Base-by-base conservation (phyloP, 2,888 invertebrate species). In the Tinea trinotella region DNA sequence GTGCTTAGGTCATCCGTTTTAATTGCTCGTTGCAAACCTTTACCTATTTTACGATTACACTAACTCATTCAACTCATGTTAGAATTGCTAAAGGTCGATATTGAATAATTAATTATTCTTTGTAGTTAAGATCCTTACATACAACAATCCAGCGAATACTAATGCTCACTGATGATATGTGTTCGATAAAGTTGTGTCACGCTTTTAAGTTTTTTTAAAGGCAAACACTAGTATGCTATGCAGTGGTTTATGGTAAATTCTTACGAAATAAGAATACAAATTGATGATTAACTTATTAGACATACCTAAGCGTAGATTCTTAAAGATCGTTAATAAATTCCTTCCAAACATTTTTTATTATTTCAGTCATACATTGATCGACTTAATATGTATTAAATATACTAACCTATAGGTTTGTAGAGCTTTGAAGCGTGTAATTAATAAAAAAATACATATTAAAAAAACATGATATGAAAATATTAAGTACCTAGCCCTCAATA, bases 151-250 rank as follows among this genome's bases (percentile, higher is more conserved):
- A 30, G 1, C 2, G 46, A 46, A 46, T 46, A 46, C 46, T 19
- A 46, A 46, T 44, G 44, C n/a, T 17, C 44, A 13, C 15, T 44
- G 44, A 44, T 44, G 13, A 15, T 12, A 46, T 46, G n/a, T n/a
- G 46, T 19, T 9, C 46, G 19, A 46, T 46, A 17, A 19, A 40
- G 40, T 46, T 46, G 19, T 19, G 19, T 46, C 46, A 46, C 15
- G 17, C 19, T 46, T 46, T 46, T 46, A 7, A 19, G n/a, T n/a
- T n/a, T n/a, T n/a, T n/a, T n/a, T n/a, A n/a, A n/a, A n/a, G n/a
- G n/a, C n/a, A 35, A 13, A 40, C 13, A 13, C 40, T 40, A 13
- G 40, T 40, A 40, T 40, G 40, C 40, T n/a, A 40, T 40, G 13
- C 40, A 15, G 40, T 15, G 40, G 30, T 30, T n/a, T 15, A 40